These are phyloP conservation scores for Chlorops oryzae DNA, from an alignment of 1,140 invertebrate genomes.

Conservation along the genomic window DNA sequence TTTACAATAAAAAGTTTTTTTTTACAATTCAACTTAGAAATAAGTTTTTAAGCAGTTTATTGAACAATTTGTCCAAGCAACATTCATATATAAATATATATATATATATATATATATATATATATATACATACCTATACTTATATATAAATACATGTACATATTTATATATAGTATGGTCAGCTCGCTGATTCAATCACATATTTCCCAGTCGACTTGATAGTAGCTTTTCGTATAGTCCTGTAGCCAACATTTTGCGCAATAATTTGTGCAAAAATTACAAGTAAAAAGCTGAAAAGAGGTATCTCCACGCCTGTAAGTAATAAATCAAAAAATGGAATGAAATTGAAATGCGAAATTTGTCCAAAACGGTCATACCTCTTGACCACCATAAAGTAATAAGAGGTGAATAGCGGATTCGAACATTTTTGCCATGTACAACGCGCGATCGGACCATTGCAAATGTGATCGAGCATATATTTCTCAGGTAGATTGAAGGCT, in stretches of 20 bases:
- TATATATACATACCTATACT: conserved; percentile 14
- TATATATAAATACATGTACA: conserved; percentile 2
- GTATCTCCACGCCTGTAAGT: conserved; percentile 33
- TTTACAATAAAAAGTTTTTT: too few relatives aligned
- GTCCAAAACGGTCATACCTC: conserved; percentile 23
- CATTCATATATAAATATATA: conserved; percentile 27
- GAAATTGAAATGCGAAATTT: conserved; percentile 9
- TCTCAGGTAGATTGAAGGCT: conserved; percentile 30
- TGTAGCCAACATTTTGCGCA: conserved; percentile 33
- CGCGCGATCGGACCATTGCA: conserved; percentile 37
- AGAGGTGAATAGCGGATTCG: conserved; percentile 35
- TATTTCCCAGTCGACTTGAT: conserved; percentile 33
- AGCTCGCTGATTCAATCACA: too few relatives aligned
- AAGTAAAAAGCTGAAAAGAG: conserved; percentile 41
- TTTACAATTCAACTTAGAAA: neutral
- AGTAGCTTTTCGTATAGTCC: conserved; percentile 34
- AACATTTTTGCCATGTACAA: conserved; percentile 35
- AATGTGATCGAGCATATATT: conserved; percentile 35
- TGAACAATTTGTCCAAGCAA: conserved; percentile 15
- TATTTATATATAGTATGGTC: conserved; percentile 23
- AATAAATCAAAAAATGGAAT: neutral
- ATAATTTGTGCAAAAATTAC: conserved; percentile 37
- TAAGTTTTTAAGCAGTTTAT: conserved; percentile 1
- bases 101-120: conserved; percentile 25
- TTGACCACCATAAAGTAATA: conserved; percentile 47